Evolutionary conservation across 2,113 vertebrate genomes (phyloP).

Genomic region (Odocoileus hemionus): DNA sequence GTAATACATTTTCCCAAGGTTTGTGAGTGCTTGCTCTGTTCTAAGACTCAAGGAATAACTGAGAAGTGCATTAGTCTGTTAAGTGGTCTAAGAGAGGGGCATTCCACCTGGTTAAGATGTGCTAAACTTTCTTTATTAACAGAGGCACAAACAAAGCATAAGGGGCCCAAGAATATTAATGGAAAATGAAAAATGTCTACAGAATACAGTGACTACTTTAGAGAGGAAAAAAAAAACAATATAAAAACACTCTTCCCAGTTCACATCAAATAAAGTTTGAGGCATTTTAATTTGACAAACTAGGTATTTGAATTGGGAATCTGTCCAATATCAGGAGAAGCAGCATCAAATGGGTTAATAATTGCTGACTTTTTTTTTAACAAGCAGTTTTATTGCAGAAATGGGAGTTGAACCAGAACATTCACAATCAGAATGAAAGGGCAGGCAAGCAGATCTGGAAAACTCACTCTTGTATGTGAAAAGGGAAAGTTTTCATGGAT

Average conservation of each 20-base stretch:
- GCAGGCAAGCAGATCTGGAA: neutral
- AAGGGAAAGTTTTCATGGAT: neutral
- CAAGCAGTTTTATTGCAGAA: slow-evolving; percentile 45
- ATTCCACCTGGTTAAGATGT: neutral
- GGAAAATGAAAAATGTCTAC: neutral
- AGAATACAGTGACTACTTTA: neutral
- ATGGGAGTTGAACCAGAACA: neutral
- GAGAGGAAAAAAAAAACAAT: neutral
- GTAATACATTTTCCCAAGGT: slow-evolving; percentile 51
- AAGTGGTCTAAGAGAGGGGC: neutral
- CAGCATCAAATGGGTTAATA: slow-evolving; percentile 50
- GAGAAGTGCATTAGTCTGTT: neutral
- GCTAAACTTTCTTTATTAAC: neutral
- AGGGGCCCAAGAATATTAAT: neutral
- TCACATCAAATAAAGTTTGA: neutral
- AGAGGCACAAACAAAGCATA: neutral
- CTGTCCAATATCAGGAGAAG: neutral
- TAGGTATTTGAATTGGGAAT: neutral
- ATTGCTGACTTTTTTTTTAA: slow-evolving; percentile 43
- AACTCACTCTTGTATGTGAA: neutral
- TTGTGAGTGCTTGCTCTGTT: neutral
- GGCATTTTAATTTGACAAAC: neutral
- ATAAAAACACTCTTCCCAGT: fast-evolving
- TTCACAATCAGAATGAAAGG: slow-evolving; percentile 23
- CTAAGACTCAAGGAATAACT: neutral